Evolutionary conservation across 2,113 vertebrate species (phyloP).

Genomic region (Archilochus colubris): DNA sequence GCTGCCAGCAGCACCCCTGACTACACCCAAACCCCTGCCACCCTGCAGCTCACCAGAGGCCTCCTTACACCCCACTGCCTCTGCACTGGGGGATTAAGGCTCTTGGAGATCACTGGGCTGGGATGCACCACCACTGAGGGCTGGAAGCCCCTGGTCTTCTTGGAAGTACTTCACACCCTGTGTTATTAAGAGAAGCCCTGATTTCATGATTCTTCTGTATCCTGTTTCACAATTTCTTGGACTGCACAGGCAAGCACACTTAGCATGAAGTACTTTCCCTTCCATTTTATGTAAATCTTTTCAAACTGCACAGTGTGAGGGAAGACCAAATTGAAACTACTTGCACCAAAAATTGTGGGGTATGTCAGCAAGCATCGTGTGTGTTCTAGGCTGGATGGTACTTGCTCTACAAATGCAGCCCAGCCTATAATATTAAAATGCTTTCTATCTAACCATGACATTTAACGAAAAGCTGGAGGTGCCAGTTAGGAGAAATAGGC

Average conservation of each 20-base stretch:
- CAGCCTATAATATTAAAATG: background rate
- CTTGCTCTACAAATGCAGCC: background rate
- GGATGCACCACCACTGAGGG: background rate
- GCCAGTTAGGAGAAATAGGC: background rate
- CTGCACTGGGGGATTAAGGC: accelerated
- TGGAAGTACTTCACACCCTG: accelerated
- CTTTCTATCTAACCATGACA: background rate
- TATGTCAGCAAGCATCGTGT: background rate
- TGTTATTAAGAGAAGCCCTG: background rate
- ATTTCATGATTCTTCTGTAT: background rate
- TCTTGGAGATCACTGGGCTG: background rate
- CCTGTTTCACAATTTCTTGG: no score
- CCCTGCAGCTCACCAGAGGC: accelerated
- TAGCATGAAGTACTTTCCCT: background rate
- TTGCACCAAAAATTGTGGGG: background rate
- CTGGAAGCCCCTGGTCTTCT: background rate
- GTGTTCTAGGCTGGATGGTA: background rate
- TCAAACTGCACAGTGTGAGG: background rate
- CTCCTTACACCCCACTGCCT: accelerated
- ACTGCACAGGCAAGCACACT: background rate
- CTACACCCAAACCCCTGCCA: background rate
- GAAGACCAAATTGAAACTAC: background rate
- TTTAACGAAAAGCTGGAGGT: background rate
- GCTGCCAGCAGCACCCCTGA: background rate
- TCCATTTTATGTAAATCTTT: background rate